Base-by-base conservation (phyloP, 2,113 vertebrate genomes). In the Motacilla alba region DNA sequence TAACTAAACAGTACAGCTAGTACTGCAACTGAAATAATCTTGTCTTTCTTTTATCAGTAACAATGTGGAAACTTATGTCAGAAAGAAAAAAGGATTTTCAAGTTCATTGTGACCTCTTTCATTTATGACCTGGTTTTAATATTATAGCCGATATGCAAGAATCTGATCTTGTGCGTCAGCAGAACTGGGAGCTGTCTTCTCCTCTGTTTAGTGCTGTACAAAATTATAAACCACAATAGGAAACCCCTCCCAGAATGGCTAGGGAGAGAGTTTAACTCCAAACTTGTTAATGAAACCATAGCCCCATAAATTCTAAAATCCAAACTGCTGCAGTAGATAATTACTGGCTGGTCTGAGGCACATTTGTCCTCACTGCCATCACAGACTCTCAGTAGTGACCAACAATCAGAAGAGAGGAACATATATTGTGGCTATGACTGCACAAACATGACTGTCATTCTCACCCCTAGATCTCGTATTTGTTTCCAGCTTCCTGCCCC, bases 101-200 rank as follows among this genome's bases (percentile, higher is more conserved):
- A 64, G 69, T 50, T 83, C 69, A 68, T 55, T 75, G 35, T 59
- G 60, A 93, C 52, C 39, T 74, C 70, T 64, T 84, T 47, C 68
- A 82, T 84, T 94, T 87, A 78, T 58, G 20, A 68, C 47, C 35
- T 60, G 9, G 12, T 75, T 93, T 87, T 84, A 78, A 84, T 84
- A 75, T 44, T 44, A 46, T 33, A 49, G 20, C 23, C 73, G 1
- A 0, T 75, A 41, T 10, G 17, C 53, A 90, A 89, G 19, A 13
- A 67, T 37, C 47, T 87, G 52, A 53, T 74, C 39, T 67, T 52
- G 66, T 15, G 16, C 8, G 31, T 52, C 44, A 84, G 44, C 53
- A 75, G 49, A 89, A 72, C 20, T 30, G 17, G 20, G 27, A 14
- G 13, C 7, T 78, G 49, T 15, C 22, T 56, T 59, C 13, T 85